Evolutionary conservation across 2,888 invertebrate genomes (phyloP), one percentile per base, ranked within the genome.

Genomic region (Tetragonula carbonaria): DNA sequence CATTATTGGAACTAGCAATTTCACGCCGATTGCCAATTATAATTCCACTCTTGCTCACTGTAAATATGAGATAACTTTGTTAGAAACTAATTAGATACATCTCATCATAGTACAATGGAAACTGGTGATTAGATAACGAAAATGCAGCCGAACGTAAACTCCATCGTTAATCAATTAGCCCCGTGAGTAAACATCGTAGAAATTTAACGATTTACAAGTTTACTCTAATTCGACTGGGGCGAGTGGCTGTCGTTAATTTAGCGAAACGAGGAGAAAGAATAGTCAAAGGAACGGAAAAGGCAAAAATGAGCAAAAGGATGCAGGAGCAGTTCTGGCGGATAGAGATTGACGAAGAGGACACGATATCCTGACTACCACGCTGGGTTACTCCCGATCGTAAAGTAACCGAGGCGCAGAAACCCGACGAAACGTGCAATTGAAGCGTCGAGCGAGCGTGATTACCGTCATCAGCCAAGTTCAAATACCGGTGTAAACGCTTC

Each of bases 401-500:
- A 92, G 91, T 90, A 92, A 92, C 87, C 91, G 91, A 91, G 89
- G 91, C 91, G 91, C 91, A 91, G 92, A 91, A 92, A 92, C 92
- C 87, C 91, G 92, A 91, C 92, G 93, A 93, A 93, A 93, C 93
- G 92, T 93, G 92, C 93, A 92, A 93, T 93, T 91, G 92, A 91
- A 91, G 91, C 89, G 89, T 89, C 90, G 86, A 88, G 87, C 85
- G 90, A 87, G 88, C 91, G 88, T 92, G 92, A 93, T 93, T 93
- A 93, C 93, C 92, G 92, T 93, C 93, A 93, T 93, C 93, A 93
- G 87, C 86, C 89, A 92, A 92, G 92, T 93, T 93, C 93, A 92
- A 93, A 93, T 92, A 92, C 92, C 91, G 90, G 92, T 91, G 90
- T 91, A 91, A 93, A 90, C 90, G 93, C 91, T 92, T 92, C 92